Conservation (phyloP, 2,888 invertebrate genomes). For the Lysandra coridon region DNA sequence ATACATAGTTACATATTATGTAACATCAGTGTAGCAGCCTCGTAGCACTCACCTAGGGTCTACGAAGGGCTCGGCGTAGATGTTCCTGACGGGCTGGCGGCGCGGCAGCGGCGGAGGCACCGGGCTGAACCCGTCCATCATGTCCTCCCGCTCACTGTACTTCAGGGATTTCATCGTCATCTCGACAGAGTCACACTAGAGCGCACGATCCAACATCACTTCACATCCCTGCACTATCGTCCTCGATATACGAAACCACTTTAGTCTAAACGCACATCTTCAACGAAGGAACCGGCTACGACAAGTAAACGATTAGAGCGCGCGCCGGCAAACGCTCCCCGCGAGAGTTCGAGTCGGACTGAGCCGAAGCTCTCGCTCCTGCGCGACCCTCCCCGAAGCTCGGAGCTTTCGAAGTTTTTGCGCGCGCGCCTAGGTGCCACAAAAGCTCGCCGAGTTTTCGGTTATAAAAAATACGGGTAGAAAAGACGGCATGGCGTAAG, state of each 20-base stretch:
- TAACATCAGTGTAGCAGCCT: not conserved
- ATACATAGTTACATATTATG: too few species aligned
- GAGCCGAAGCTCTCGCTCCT: conserved; percentile 43
- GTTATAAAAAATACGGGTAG: conserved; percentile 72
- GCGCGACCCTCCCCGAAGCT: conserved; percentile 64
- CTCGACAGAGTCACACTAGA: conserved; percentile 51
- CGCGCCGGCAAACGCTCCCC: conserved; percentile 44
- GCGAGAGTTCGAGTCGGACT: conserved; percentile 61
- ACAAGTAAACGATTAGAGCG: conserved; percentile 33
- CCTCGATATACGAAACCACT: conserved; percentile 49
- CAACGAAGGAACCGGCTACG: conserved; percentile 36
- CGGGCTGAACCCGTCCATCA: conserved; percentile 79
- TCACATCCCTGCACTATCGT: conserved; percentile 63
- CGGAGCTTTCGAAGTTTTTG: conserved; percentile 78
- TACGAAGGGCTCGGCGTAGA: conserved; percentile 84
- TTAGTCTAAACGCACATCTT: conserved; percentile 46
- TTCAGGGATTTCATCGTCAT: conserved; percentile 84
- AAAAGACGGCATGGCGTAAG: conserved; percentile 65
- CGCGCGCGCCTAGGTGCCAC: conserved; percentile 76
- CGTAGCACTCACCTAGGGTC: conserved; percentile 75
- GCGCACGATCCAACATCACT: conserved; percentile 64
- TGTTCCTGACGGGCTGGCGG: conserved; percentile 82
- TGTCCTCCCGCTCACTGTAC: conserved; percentile 78
- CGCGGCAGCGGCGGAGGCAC: conserved; percentile 83
- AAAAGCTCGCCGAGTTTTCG: conserved; percentile 78